Conservation (phyloP, 2,888 invertebrate genomes). For the Hirudinaria manillensis region DNA sequence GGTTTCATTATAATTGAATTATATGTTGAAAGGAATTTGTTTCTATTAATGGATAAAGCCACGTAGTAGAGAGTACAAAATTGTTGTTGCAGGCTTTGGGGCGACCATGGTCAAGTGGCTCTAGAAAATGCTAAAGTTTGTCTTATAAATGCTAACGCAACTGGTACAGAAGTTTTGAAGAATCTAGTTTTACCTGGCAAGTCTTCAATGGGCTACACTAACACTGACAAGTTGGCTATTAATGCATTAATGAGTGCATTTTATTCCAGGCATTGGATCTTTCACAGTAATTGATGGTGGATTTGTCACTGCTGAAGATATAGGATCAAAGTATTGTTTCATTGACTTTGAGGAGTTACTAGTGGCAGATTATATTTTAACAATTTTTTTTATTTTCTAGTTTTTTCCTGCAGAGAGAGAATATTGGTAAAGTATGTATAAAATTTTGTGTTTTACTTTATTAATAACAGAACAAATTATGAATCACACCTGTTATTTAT, state of each 20-base stretch:
- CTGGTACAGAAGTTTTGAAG: conserved; percentile 90
- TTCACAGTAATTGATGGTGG: conserved; percentile 82
- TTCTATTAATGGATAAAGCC: neutral
- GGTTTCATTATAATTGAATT: neutral
- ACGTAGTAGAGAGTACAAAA: neutral
- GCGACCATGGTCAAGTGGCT: conserved; percentile 88
- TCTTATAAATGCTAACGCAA: conserved; percentile 82
- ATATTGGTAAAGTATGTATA: conserved; percentile 63
- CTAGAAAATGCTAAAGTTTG: conserved; percentile 85
- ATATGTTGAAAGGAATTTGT: neutral
- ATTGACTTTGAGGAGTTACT: neutral
- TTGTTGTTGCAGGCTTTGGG: conserved; percentile 67
- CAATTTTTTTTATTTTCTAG: conserved; percentile 54
- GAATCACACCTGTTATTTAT: too few relatives aligned
- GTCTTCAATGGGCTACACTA: neutral
- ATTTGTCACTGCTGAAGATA: conserved; percentile 79
- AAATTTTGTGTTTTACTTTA: neutral
- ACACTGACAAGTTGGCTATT: neutral
- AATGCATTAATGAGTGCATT: neutral
- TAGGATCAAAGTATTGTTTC: conserved; percentile 76
- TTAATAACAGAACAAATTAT: neutral
- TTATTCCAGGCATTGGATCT: conserved; percentile 54
- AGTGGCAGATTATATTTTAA: neutral
- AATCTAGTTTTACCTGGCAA: conserved; percentile 86
- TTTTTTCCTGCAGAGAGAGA: conserved; percentile 80